Evolutionary conservation across 2,113 vertebrate genomes (phyloP).

Genomic region (Mustela lutreola): DNA sequence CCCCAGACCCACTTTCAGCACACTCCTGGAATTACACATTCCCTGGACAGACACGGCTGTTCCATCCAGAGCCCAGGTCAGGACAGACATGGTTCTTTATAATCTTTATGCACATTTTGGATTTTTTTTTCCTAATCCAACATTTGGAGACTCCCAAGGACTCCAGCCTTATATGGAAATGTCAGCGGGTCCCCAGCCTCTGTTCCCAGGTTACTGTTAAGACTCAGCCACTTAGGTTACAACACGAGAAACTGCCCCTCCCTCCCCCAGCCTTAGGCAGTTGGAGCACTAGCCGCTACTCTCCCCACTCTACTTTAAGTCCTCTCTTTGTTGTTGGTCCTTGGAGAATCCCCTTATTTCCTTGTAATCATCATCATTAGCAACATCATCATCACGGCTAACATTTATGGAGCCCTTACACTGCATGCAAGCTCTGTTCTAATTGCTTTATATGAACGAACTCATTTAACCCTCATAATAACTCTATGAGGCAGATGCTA

Average conservation of each 20-base stretch:
- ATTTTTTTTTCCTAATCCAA: background rate
- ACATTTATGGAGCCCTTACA: background rate
- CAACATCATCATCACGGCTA: background rate
- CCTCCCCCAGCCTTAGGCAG: too few species aligned
- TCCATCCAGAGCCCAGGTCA: background rate
- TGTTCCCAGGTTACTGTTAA: background rate
- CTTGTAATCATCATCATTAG: background rate
- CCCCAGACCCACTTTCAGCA: background rate
- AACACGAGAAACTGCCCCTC: accelerated
- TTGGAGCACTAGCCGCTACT: background rate
- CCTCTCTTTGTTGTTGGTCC: background rate
- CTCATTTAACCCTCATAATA: background rate
- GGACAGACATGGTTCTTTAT: background rate
- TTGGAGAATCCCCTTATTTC: constrained; percentile 39
- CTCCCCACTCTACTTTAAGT: background rate
- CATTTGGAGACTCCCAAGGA: background rate
- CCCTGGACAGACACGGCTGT: accelerated
- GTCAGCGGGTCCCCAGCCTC: background rate
- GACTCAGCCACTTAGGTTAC: background rate
- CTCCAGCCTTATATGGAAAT: background rate
- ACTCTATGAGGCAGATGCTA: background rate
- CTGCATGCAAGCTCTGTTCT: background rate
- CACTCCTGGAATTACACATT: background rate
- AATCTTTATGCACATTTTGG: background rate
- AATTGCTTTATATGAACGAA: background rate